phyloP scores from a whole-genome alignment of 2,113 vertebrate species.

The Peromyscus polionotus region DNA sequence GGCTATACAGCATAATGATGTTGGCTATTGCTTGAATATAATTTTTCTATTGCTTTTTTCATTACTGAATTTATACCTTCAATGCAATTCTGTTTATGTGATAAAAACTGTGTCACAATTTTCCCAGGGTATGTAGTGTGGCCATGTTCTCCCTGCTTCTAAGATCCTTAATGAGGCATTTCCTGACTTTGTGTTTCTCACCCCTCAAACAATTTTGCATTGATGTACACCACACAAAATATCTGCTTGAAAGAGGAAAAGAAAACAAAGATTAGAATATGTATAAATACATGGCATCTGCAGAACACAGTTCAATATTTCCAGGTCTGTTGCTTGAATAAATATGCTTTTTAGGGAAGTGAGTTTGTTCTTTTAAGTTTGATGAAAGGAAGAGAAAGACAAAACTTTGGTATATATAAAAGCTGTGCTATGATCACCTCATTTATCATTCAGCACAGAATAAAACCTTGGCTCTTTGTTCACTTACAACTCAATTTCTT shows the following conservation, averaged over 20 bases:
- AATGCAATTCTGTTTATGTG: slow-evolving; percentile 49
- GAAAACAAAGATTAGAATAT: background rate
- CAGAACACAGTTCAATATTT: slow-evolving; percentile 26
- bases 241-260: slow-evolving; percentile 25
- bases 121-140: slow-evolving; percentile 54
- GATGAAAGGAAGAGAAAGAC: slow-evolving; percentile 2
- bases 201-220: slow-evolving; percentile 59
- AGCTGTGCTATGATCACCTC: background rate
- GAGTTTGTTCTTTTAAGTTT: slow-evolving; percentile 21
- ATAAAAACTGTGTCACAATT: slow-evolving; percentile 68
- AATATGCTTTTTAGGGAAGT: background rate
- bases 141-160: slow-evolving; percentile 61
- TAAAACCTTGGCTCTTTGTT: slow-evolving; percentile 60
- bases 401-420: slow-evolving; percentile 10
- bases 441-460: slow-evolving; percentile 67
- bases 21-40: slow-evolving; percentile 57
- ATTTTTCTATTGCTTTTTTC: slow-evolving; percentile 59
- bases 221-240: slow-evolving; percentile 57
- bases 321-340: slow-evolving; percentile 45
- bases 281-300: slow-evolving; percentile 27
- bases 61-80: slow-evolving; percentile 70
- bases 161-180: slow-evolving; percentile 70
- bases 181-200: slow-evolving; percentile 68
- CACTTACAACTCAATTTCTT: slow-evolving; percentile 53
- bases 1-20: slow-evolving; percentile 48